Percentiles rank a stretch among this genome's conserved stretches.
phyloP scores from a whole-genome alignment of 2,888 invertebrate genomes.

The Idaea biselata region DNA sequence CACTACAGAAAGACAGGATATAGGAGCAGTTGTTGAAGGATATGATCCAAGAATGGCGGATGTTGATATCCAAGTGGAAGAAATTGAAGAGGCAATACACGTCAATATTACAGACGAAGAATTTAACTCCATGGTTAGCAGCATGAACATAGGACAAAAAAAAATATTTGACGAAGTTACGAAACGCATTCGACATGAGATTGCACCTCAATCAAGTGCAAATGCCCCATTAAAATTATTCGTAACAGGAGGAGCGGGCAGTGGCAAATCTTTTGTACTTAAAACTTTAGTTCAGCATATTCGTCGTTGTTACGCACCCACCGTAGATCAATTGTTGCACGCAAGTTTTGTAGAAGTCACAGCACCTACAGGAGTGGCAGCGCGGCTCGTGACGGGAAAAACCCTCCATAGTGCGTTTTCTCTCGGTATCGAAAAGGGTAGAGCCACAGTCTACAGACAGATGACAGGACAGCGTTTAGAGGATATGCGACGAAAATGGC shows the following conservation, averaged over 20 bases:
- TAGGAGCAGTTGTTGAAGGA: too few species aligned
- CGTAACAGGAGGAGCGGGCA: not conserved
- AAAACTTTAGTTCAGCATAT: conserved; percentile 10
- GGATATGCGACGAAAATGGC: conserved; percentile 33
- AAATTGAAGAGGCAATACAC: too few species aligned
- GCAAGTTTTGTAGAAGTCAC: conserved; percentile 29
- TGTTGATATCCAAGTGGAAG: too few species aligned
- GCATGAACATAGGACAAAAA: too few species aligned
- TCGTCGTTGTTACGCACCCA: conserved; percentile 12
- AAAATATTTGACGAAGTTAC: too few species aligned
- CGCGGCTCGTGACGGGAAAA: conserved; percentile 25
- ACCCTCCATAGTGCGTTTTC: conserved; percentile 26
- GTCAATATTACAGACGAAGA: too few species aligned
- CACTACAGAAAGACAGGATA: too few species aligned
- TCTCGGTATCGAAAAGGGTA: conserved; percentile 34
- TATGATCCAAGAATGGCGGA: too few species aligned
- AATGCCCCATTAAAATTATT: too few species aligned
- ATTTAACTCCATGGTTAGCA: too few species aligned
- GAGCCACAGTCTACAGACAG: conserved; percentile 20
- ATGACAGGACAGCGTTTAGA: conserved; percentile 20
- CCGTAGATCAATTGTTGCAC: conserved; percentile 22
- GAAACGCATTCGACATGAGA: too few species aligned
- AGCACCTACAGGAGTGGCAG: conserved; percentile 30
- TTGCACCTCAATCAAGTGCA: too few species aligned
- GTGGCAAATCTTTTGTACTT: conserved; percentile 6